A percentile compares a stretch with the other conserved stretches of the same genome.
phyloP scores from a whole-genome alignment of 2,888 invertebrate species.

The Drosophila cyrtoloma region DNA sequence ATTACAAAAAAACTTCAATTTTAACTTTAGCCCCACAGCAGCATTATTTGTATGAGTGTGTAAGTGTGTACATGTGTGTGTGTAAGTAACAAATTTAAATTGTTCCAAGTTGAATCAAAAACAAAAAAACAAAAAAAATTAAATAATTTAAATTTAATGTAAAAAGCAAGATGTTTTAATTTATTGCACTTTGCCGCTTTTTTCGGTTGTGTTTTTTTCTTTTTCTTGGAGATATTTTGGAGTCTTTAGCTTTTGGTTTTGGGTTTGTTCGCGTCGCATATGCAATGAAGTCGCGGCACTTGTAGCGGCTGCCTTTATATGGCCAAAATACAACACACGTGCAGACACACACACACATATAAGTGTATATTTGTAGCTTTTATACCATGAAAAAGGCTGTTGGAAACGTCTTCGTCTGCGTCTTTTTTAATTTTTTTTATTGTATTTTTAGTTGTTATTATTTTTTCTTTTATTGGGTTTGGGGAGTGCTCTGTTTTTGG shows the following conservation, averaged over 20 bases:
- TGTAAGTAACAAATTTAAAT: conserved; percentile 18
- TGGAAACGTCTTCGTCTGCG: conserved; percentile 19
- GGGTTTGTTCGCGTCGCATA: conserved; percentile 41
- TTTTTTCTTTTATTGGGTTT: conserved; percentile 17
- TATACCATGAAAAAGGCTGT: conserved; percentile 41
- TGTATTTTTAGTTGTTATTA: not conserved
- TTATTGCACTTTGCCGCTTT: conserved; percentile 32
- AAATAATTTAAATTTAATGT: not conserved
- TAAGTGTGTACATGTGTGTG: conserved; percentile 2
- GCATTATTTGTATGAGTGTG: conserved; percentile 34
- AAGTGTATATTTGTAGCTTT: conserved; percentile 3
- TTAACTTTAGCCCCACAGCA: conserved; percentile 16
- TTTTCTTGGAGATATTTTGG: conserved; percentile 14
- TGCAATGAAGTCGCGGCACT: conserved; percentile 64
- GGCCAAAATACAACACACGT: conserved; percentile 29
- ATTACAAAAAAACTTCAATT: conserved; percentile 46
- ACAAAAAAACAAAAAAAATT: conserved; percentile 13
- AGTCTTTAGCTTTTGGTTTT: conserved; percentile 27
- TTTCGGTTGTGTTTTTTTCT: conserved; percentile 9
- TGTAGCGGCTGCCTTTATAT: conserved; percentile 61
- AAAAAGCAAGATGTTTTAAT: conserved; percentile 8
- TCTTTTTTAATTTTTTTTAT: not conserved
- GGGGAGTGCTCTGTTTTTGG: conserved; percentile 11
- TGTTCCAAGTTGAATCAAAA: conserved; percentile 8
- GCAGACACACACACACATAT: conserved; percentile 4